Conservation (phyloP, 2,113 vertebrate genomes). For the Turnix velox region DNA sequence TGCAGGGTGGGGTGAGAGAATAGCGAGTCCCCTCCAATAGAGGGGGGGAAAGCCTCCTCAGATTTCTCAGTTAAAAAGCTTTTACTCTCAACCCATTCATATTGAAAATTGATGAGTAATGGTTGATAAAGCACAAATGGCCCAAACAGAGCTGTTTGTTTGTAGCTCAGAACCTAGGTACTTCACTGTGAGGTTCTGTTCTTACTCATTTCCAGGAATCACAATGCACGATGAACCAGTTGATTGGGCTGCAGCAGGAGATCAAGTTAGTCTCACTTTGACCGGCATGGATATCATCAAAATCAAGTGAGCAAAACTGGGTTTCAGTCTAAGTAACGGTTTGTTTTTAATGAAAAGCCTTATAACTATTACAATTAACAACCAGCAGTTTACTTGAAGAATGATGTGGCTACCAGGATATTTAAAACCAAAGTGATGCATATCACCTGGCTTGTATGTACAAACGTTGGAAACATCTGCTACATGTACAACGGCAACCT, state of each 20-base stretch:
- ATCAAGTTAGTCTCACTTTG: slow-evolving; percentile 94
- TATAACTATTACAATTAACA: slow-evolving; percentile 31
- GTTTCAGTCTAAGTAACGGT: slow-evolving; percentile 61
- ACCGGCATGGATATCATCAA: slow-evolving; percentile 99
- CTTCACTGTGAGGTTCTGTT: slow-evolving; percentile 76
- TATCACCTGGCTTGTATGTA: slow-evolving; percentile 27
- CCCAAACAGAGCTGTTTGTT: slow-evolving; percentile 63
- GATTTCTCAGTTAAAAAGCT: slow-evolving; percentile 61
- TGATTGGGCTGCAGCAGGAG: slow-evolving; percentile 96
- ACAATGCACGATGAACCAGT: slow-evolving; percentile 90
- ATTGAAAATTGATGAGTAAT: slow-evolving; percentile 80
- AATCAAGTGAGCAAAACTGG: slow-evolving; percentile 88
- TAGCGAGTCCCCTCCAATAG: background rate
- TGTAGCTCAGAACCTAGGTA: slow-evolving; percentile 68
- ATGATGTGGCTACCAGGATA: slow-evolving; percentile 60
- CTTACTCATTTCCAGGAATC: slow-evolving; percentile 88
- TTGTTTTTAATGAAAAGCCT: slow-evolving; percentile 56
- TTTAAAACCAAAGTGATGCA: slow-evolving; percentile 53
- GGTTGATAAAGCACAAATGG: slow-evolving; percentile 70
- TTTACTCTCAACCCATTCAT: slow-evolving; percentile 76
- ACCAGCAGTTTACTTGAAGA: slow-evolving; percentile 53
- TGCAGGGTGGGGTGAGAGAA: slow-evolving; percentile 54
- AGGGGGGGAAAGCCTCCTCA: slow-evolving; percentile 33
- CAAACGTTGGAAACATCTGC: slow-evolving; percentile 65
- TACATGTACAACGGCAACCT: slow-evolving; percentile 37